Conservation (phyloP, 2,797 vertebrate species). For the Anguilla obscura region DNA sequence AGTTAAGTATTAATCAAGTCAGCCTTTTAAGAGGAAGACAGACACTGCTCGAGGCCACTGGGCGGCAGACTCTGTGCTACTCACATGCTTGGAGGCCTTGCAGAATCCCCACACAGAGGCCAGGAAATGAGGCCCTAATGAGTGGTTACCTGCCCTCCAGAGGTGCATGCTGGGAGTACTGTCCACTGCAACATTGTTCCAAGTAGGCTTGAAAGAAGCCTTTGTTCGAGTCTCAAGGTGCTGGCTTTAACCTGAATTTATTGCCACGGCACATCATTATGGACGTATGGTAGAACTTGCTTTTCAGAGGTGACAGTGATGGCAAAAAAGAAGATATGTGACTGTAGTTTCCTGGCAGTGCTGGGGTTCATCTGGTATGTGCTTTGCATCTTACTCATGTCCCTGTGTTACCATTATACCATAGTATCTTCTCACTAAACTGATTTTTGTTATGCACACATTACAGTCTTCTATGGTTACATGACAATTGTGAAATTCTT, state of each 20-base stretch:
- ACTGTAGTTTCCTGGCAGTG: background rate
- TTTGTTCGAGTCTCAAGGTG: constrained; percentile 9
- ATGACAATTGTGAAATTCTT: background rate
- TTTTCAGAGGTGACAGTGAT: background rate
- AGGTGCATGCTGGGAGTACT: constrained; percentile 11
- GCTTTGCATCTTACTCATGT: background rate
- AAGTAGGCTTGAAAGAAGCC: background rate
- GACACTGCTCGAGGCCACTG: constrained; percentile 27
- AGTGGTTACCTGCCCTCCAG: background rate
- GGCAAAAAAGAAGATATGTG: background rate
- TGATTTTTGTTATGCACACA: background rate
- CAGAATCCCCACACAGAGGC: background rate
- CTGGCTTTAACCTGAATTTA: background rate
- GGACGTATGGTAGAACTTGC: background rate
- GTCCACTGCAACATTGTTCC: background rate
- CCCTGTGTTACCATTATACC: background rate
- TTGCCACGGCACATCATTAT: constrained; percentile 8
- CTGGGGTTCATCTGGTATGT: background rate
- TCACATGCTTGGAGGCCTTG: background rate
- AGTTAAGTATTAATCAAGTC: constrained; percentile 31
- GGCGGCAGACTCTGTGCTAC: constrained; percentile 6
- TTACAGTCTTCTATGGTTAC: background rate
- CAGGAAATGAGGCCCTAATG: constrained; percentile 22
- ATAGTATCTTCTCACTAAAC: background rate
- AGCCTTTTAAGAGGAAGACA: constrained; percentile 30